Base-by-base conservation (phyloP, 2,888 invertebrate species). In the Melinaea marsaeus region DNA sequence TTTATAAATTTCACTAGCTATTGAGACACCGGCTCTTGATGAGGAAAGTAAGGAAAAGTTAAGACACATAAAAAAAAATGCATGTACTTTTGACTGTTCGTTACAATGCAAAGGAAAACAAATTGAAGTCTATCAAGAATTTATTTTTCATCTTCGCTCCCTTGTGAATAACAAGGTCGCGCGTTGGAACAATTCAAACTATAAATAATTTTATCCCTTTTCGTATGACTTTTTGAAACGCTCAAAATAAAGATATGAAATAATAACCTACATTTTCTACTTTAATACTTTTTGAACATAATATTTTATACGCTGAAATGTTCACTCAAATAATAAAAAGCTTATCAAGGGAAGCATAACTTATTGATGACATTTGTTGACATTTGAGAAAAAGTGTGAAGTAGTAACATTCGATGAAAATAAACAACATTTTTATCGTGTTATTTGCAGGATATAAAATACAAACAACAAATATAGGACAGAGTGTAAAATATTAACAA, bases 321-420 rank as follows among this genome's bases (percentile, higher is more conserved):
- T 46, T n/a, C n/a, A 46, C 4, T 46, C 3, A 46, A 46, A 46
- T 46, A 4, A 46, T 4, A 46, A n/a, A 32, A 51, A 32, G 32
- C 7, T 32, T 51, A 51, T 51, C 9, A 42, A 42, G 9, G 42
- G 45, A 37, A 55, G 32, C 42, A 62, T 60, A 61, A 64, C 56
- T 60, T 62, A 63, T 55, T 55, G 51, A 51, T 65, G 63, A 65
- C 57, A 65, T 61, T 61, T 58, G 45, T 57, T 63, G 61, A 65
- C 61, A 61, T 65, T 61, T 65, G 47, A 63, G 60, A 63, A 42
- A 42, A 42, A 9, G 2, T 6, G 42, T 42, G 3, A 42, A 42
- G 11, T 42, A 9, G 9, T 42, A 42, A 7, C 11, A 3, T 42
- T 42, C 42, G 11, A 9, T 11, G 9, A 2, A 42, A 42, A 42